Conservation (phyloP, 2,113 vertebrate species). For the Drymodes brunneopygia region DNA sequence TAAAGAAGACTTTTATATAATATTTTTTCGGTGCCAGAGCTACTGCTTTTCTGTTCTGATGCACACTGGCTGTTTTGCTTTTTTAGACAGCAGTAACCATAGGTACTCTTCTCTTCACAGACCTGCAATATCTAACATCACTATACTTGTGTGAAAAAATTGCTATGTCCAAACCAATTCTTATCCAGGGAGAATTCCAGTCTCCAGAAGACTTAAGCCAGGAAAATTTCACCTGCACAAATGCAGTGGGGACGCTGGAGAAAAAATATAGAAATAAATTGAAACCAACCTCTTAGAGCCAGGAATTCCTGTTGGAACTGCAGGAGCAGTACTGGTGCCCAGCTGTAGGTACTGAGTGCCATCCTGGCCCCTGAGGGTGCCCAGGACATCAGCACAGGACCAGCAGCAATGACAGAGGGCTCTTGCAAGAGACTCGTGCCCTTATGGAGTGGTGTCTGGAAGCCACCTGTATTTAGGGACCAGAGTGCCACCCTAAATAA, state of each 20-base stretch:
- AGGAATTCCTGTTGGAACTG: neutral
- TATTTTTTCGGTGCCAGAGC: neutral
- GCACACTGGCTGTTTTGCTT: neutral
- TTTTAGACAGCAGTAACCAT: neutral
- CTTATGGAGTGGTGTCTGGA: neutral
- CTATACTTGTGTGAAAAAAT: neutral
- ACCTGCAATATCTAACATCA: fast-evolving
- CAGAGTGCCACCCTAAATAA: neutral
- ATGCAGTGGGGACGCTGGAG: neutral
- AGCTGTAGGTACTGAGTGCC: neutral
- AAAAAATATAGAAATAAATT: neutral
- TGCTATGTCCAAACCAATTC: neutral
- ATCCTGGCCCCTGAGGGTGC: neutral
- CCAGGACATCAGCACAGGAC: neutral
- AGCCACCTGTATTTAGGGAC: neutral
- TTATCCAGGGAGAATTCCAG: neutral
- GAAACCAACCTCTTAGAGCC: neutral
- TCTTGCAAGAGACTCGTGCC: neutral
- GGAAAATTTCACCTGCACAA: neutral
- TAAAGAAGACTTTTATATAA: neutral
- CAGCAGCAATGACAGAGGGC: neutral
- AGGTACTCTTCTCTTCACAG: neutral
- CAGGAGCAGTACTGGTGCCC: neutral
- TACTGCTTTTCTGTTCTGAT: neutral
- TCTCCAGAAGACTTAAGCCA: neutral